These are phyloP conservation scores for Lindbergichthys nudifrons DNA, from an alignment of 2,797 vertebrate genomes.

Conservation along the genomic window DNA sequence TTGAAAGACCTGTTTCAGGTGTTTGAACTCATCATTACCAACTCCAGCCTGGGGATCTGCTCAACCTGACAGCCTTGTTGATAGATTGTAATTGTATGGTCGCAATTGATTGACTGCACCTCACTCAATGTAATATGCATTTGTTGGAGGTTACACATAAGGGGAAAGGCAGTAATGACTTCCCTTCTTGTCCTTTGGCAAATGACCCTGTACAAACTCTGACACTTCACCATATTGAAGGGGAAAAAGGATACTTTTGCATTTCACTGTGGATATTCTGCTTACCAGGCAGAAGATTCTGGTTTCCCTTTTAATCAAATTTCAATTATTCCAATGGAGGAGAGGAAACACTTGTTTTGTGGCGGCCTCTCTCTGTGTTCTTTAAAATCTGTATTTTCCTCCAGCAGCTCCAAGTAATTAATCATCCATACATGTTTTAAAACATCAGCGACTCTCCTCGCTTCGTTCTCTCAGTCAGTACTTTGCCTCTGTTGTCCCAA, in stretches of 20 bases:
- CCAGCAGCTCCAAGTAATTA: slow-evolving; percentile 83
- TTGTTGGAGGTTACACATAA: slow-evolving; percentile 82
- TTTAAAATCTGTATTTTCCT: slow-evolving; percentile 82
- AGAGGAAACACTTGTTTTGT: slow-evolving; percentile 73
- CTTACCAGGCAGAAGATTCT: slow-evolving; percentile 79
- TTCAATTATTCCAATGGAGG: slow-evolving; percentile 81
- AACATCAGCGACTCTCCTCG: slow-evolving; percentile 80
- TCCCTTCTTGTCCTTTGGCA: slow-evolving; percentile 79
- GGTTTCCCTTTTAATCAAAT: slow-evolving; percentile 84
- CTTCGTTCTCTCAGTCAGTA: slow-evolving; percentile 71
- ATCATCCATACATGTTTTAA: slow-evolving; percentile 85
- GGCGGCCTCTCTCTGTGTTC: slow-evolving; percentile 71
- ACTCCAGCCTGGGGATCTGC: slow-evolving; percentile 80
- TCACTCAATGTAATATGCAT: slow-evolving; percentile 80
- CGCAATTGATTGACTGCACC: slow-evolving; percentile 80
- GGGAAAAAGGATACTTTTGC: slow-evolving; percentile 68
- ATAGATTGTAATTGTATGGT: slow-evolving; percentile 82
- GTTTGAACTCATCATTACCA: slow-evolving; percentile 85
- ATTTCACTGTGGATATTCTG: slow-evolving; percentile 78
- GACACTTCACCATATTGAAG: slow-evolving; percentile 74
- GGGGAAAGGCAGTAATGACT: slow-evolving; percentile 75
- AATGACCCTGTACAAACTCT: slow-evolving; percentile 76
- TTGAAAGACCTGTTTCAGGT: slow-evolving; percentile 82
- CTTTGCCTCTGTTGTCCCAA: slow-evolving; percentile 81
- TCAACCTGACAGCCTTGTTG: slow-evolving; percentile 80